phyloP scores from a whole-genome alignment of 2,797 vertebrate genomes.

The Peromyscus aztecus region DNA sequence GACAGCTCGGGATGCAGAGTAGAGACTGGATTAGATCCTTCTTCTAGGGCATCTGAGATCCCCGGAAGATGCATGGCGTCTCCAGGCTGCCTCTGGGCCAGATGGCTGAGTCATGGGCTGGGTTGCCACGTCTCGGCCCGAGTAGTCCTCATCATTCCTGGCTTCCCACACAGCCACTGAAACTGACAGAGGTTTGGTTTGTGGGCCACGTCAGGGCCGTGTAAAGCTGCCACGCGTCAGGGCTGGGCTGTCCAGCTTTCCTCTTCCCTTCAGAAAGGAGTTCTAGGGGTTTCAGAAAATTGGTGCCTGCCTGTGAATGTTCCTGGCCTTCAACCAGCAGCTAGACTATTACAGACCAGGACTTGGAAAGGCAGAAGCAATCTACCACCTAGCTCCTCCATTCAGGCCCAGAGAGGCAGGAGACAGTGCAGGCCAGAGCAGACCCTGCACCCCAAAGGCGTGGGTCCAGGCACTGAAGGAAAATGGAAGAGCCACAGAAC shows the following conservation, averaged over 20 bases:
- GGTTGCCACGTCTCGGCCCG: constrained; percentile 83
- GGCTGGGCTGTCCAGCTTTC: constrained; percentile 80
- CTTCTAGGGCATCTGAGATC: background rate
- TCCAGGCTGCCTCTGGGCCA: background rate
- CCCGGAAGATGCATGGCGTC: background rate
- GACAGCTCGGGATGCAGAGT: background rate
- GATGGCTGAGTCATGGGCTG: constrained; percentile 7
- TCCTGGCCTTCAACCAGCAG: constrained; percentile 86
- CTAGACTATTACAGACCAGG: constrained; percentile 69
- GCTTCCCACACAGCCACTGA: constrained; percentile 79
- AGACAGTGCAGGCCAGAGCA: background rate
- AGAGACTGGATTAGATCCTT: background rate
- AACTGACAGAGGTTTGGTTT: constrained; percentile 82
- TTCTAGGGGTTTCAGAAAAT: constrained; percentile 89
- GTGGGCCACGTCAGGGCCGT: constrained; percentile 79
- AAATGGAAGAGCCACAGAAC: background rate
- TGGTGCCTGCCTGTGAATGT: constrained; percentile 77
- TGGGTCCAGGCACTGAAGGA: background rate
- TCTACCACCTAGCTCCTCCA: constrained; percentile 85
- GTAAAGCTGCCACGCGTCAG: constrained; percentile 90
- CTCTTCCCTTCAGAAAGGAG: constrained; percentile 82
- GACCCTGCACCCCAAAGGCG: background rate
- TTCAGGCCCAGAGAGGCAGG: constrained; percentile 14
- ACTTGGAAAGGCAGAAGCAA: constrained; percentile 88
- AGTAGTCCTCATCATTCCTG: background rate